Evolutionary conservation across 2,113 vertebrate species (phyloP).

Genomic region (Dipodomys spectabilis): DNA sequence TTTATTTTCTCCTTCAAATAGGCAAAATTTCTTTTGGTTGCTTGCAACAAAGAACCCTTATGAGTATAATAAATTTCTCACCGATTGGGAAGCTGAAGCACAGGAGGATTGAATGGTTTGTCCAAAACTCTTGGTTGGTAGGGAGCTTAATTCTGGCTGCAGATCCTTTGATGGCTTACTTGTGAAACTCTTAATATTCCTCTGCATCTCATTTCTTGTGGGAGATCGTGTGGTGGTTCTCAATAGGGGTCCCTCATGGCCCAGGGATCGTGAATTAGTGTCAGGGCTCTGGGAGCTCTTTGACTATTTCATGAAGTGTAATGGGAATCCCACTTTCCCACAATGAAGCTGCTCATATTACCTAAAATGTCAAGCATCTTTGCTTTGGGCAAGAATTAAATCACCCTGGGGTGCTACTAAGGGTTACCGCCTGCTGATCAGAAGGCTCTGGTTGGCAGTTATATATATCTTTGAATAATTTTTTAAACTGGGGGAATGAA

Average conservation of each 20-base stretch:
- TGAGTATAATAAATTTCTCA: neutral
- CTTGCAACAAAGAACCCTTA: neutral
- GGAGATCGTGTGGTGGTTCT: neutral
- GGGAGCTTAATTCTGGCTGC: neutral
- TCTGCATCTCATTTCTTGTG: neutral
- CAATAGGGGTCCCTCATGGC: neutral
- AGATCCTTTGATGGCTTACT: neutral
- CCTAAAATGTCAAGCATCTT: constrained; percentile 44
- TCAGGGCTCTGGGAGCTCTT: neutral
- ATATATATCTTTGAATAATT: constrained; percentile 51
- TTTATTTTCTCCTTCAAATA: neutral
- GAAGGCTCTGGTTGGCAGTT: constrained; percentile 19
- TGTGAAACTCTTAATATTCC: neutral
- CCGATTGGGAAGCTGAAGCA: neutral
- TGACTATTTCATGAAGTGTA: neutral
- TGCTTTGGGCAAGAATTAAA: constrained; percentile 63
- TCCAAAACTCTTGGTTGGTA: neutral
- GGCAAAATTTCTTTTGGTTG: neutral
- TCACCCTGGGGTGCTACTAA: constrained; percentile 2
- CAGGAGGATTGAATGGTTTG: too few species aligned
- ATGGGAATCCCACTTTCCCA: neutral
- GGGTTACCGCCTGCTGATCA: neutral
- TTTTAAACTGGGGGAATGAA: constrained; percentile 54
- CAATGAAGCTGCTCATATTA: neutral
- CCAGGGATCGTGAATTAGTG: neutral